Conservation (phyloP, 2,113 vertebrate genomes). For the Epinephelus fuscoguttatus region DNA sequence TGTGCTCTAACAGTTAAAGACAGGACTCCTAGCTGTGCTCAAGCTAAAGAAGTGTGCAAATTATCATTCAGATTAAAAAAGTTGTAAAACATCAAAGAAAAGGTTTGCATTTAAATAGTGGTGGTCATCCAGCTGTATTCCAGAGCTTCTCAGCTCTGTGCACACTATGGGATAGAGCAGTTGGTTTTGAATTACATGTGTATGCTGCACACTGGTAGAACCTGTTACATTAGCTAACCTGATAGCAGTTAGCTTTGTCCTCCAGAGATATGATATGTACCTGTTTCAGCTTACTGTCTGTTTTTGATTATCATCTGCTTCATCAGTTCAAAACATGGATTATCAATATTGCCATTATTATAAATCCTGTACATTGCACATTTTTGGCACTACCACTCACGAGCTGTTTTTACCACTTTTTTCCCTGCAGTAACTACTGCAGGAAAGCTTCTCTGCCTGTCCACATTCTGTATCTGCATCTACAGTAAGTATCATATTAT, state of each 20-base stretch:
- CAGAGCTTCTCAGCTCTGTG: too few species aligned
- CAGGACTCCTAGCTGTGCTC: too few species aligned
- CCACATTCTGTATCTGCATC: slow-evolving; percentile 83
- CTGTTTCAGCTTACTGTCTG: not conserved
- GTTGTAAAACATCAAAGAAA: too few species aligned
- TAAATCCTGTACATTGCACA: not conserved
- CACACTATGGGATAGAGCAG: too few species aligned
- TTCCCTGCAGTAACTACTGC: slow-evolving; percentile 82
- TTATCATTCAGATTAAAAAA: too few species aligned
- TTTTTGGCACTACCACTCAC: not conserved
- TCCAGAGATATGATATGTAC: not conserved
- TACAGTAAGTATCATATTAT: slow-evolving; percentile 82
- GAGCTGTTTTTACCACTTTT: not conserved
- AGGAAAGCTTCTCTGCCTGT: slow-evolving; percentile 78
- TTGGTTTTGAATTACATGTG: too few species aligned
- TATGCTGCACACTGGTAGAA: too few species aligned
- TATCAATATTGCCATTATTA: not conserved
- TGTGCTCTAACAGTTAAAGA: too few species aligned
- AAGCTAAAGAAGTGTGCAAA: too few species aligned
- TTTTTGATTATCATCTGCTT: not conserved
- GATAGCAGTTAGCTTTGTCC: not conserved
- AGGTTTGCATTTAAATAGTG: too few species aligned
- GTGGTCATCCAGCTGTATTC: too few species aligned
- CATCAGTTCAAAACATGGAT: not conserved
- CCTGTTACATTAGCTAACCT: not conserved